phyloP scores from a whole-genome alignment of 2,113 vertebrate genomes.

The Aptenodytes patagonicus region DNA sequence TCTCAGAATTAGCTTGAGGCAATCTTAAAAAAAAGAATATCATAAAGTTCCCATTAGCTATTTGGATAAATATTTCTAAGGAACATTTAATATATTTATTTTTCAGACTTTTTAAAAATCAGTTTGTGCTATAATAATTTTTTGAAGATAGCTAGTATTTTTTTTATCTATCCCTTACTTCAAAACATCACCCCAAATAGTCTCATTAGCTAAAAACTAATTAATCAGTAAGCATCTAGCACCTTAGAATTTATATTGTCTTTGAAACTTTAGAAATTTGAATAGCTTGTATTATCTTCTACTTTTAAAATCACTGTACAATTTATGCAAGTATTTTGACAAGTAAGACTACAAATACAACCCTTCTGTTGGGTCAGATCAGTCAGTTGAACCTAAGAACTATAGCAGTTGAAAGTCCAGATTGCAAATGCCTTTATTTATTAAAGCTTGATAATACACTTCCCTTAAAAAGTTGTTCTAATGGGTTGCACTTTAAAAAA shows the following conservation, averaged over 20 bases:
- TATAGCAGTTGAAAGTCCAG: background rate
- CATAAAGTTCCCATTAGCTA: background rate
- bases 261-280: background rate
- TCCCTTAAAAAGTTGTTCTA: background rate
- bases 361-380: background rate
- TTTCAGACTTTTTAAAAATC: background rate
- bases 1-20: background rate
- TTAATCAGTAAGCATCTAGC: background rate
- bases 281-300: background rate
- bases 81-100: background rate
- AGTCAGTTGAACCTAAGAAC: background rate
- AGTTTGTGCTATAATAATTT: background rate
- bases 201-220: background rate
- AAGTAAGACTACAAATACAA: background rate
- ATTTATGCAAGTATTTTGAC: background rate
- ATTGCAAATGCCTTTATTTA: background rate
- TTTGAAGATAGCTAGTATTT: background rate
- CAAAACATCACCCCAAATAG: background rate
- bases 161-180: background rate
- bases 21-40: background rate
- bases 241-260: background rate
- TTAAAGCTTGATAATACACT: background rate
- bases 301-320: background rate
- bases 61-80: background rate
- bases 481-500: background rate